A percentile compares a stretch with the other conserved stretches of the same genome.
Evolutionary conservation across 2,113 vertebrate species (phyloP).

Genomic region (Odontophorus gujanensis): DNA sequence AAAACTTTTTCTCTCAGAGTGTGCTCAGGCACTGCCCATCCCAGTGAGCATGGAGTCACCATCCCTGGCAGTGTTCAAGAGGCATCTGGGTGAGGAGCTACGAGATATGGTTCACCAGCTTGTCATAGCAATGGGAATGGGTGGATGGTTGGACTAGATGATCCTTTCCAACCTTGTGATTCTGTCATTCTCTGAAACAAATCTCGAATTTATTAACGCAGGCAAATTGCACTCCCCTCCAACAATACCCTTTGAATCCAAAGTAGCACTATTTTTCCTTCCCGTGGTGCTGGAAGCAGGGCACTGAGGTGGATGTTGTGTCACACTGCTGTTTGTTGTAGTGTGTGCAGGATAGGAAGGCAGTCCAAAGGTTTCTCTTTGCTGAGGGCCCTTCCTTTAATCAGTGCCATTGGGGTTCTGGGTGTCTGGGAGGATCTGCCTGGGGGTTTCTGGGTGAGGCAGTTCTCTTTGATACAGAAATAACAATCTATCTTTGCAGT

Average conservation of each 20-base stretch:
- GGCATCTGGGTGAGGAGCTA: too few relatives aligned
- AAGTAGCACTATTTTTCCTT: not conserved
- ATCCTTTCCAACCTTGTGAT: too few relatives aligned
- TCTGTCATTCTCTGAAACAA: not conserved
- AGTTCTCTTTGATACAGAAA: not conserved
- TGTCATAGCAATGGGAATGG: too few relatives aligned
- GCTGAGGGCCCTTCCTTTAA: not conserved
- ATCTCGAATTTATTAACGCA: not conserved
- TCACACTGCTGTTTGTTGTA: not conserved
- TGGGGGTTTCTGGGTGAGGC: not conserved
- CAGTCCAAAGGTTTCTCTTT: not conserved
- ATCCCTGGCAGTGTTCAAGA: too few relatives aligned
- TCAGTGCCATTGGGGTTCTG: not conserved
- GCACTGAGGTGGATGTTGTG: not conserved
- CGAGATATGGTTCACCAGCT: too few relatives aligned
- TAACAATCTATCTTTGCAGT: not conserved
- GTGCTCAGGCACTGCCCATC: too few relatives aligned
- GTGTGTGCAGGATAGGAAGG: fast-evolving
- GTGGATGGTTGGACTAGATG: too few relatives aligned
- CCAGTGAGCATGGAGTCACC: too few relatives aligned
- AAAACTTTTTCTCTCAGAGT: too few relatives aligned
- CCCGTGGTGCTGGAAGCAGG: fast-evolving
- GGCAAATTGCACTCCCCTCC: not conserved
- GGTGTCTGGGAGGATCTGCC: not conserved
- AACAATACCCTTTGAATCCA: not conserved